Percentiles rank a stretch among this genome's conserved stretches.
Evolutionary conservation across 2,797 vertebrate genomes (phyloP).

Genomic region (Cephalopachus bancanus): DNA sequence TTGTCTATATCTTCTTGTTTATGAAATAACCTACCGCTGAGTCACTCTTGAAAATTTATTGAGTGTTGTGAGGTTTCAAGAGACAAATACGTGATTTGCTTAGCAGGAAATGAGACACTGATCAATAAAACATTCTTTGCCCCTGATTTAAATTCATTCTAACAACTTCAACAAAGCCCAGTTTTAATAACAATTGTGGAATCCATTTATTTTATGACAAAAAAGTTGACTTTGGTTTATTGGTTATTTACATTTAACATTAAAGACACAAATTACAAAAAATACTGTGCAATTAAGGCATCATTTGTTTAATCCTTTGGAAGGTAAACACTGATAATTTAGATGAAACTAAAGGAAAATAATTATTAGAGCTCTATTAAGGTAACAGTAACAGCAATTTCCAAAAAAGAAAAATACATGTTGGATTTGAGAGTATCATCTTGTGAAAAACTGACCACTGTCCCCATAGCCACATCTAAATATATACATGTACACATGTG

Average conservation of each 20-base stretch:
- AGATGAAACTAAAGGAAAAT: background rate
- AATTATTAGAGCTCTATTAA: background rate
- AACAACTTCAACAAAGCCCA: background rate
- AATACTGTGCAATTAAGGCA: background rate
- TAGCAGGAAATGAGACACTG: background rate
- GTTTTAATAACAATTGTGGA: conserved; percentile 51
- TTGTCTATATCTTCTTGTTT: conserved; percentile 34
- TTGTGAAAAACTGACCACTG: background rate
- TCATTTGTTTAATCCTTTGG: background rate
- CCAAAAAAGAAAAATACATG: background rate
- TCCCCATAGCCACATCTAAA: background rate
- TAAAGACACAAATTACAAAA: background rate
- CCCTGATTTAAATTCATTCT: conserved; percentile 66
- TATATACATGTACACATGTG: too few relatives aligned
- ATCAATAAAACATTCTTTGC: conserved; percentile 75
- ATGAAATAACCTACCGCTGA: background rate
- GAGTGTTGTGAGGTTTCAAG: conserved; percentile 60
- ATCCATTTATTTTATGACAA: conserved; percentile 36
- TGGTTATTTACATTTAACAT: conserved; percentile 28
- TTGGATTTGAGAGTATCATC: background rate
- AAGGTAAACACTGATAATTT: conserved; percentile 2
- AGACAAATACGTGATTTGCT: conserved; percentile 33
- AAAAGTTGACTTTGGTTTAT: conserved; percentile 19
- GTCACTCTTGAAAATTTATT: conserved; percentile 74
- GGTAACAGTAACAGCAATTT: background rate